Percentiles rank a stretch among this genome's conserved stretches.
Evolutionary conservation across 2,113 vertebrate species (phyloP).

Genomic region (Elaphurus davidianus): DNA sequence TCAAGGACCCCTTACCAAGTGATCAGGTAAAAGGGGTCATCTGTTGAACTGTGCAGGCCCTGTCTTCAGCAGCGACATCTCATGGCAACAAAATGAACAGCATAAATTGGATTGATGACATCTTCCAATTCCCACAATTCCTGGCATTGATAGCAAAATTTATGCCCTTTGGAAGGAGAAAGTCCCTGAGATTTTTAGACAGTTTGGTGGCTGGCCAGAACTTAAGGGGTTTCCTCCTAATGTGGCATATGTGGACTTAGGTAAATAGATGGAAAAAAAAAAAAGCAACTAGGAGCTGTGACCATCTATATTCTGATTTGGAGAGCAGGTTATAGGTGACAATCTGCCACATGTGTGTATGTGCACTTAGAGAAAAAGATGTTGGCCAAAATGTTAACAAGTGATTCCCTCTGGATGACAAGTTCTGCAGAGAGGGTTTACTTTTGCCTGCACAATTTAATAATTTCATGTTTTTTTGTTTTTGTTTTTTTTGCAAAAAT

Average conservation of each 20-base stretch:
- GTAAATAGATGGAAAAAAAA: neutral
- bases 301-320: neutral
- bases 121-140: neutral
- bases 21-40: neutral
- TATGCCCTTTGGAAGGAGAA: neutral
- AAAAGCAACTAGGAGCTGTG: neutral
- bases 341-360: neutral
- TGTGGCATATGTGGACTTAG: neutral
- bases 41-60: neutral
- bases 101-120: neutral
- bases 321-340: neutral
- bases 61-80: neutral
- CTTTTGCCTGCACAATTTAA: neutral
- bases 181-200: neutral
- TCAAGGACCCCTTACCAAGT: neutral
- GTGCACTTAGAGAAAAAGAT: neutral
- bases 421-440: neutral
- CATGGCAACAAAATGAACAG: neutral
- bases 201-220: neutral
- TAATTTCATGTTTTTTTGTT: neutral
- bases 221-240: neutral
- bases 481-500: neutral
- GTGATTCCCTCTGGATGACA: neutral
- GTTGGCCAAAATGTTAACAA: neutral
- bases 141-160: neutral